phyloP scores from a whole-genome alignment of 2,113 vertebrate species.

The Eira barbara region DNA sequence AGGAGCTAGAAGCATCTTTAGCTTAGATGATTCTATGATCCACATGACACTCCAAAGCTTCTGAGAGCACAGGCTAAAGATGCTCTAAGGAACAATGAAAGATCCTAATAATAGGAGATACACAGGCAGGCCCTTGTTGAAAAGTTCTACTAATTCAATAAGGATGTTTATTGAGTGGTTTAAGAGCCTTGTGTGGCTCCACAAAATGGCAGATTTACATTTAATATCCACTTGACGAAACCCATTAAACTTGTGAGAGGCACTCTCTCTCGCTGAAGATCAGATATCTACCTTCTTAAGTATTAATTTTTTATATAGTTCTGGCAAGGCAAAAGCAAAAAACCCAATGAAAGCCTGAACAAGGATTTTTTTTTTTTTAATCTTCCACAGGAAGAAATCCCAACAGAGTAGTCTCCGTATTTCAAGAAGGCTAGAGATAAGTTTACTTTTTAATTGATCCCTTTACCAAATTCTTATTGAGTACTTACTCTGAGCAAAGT shows the following conservation, averaged over 20 bases:
- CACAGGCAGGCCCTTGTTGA: background rate
- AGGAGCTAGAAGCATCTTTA: background rate
- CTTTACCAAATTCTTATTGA: background rate
- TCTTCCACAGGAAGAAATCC: background rate
- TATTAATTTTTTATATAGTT: slow-evolving; percentile 64
- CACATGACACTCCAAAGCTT: background rate
- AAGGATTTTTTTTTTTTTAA: background rate
- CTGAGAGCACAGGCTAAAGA: background rate
- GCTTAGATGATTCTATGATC: background rate
- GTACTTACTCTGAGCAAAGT: background rate
- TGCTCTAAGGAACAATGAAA: background rate
- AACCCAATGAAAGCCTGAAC: background rate
- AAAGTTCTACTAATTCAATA: slow-evolving; percentile 37
- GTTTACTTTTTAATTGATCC: slow-evolving; percentile 1
- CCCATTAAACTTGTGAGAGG: slow-evolving; percentile 65
- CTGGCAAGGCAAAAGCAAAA: slow-evolving; percentile 54
- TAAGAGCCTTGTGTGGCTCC: slow-evolving; percentile 38
- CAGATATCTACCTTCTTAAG: slow-evolving; percentile 56
- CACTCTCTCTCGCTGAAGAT: slow-evolving; percentile 43
- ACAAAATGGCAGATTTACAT: slow-evolving; percentile 67
- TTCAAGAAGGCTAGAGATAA: slow-evolving; percentile 8
- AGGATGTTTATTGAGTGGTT: slow-evolving; percentile 47
- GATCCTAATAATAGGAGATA: background rate
- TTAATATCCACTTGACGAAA: slow-evolving; percentile 68
- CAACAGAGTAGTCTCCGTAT: background rate